Base-by-base conservation (phyloP, 2,888 invertebrate species). In the Mylabris sibirica region DNA sequence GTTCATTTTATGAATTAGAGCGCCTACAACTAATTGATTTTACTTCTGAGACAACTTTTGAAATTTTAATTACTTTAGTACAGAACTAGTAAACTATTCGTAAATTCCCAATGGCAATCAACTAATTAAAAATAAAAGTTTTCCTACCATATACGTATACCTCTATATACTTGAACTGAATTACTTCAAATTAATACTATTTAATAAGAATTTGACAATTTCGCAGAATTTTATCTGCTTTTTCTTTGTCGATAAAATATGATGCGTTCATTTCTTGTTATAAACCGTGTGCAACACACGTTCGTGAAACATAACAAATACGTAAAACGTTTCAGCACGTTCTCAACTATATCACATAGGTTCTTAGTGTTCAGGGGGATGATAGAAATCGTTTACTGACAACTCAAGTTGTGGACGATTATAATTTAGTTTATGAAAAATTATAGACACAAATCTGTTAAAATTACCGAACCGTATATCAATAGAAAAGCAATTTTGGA, bases 261-360 rank as follows among this genome's bases (percentile, higher is more conserved):
- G 66, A 69, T 62, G 64, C 66, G 67, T 70, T 70, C 70, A 64
- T 70, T 70, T 60, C 63, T 61, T 60, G 70, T 70, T 70, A 70
- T 70, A 67, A 65, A 70, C 67, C 61, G 67, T 67, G 67, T 67
- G 67, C 70, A 70, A 63, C 70, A 70, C 70, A 70, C 70, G 70
- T 67, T 67, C 60, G 63, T 67, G 67, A 65, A 67, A 70, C 70
- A 70, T 70, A 70, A 70, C 70, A 70, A 70, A 70, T 70, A 70
- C 70, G 67, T 65, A 65, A 67, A 70, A 70, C 70, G 70, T 67
- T 70, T 70, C 67, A 60, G 70, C 70, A 70, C 70, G 70, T 70
- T 63, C 70, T 63, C 70, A 70, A 62, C 65, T 70, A 70, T 63
- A 65, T 70, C 70, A 70, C 65, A 22, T 11, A 22, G 22, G 9